These are phyloP conservation scores for Lampris incognitus DNA, from an alignment of 2,113 vertebrate genomes.

Conservation along the genomic window DNA sequence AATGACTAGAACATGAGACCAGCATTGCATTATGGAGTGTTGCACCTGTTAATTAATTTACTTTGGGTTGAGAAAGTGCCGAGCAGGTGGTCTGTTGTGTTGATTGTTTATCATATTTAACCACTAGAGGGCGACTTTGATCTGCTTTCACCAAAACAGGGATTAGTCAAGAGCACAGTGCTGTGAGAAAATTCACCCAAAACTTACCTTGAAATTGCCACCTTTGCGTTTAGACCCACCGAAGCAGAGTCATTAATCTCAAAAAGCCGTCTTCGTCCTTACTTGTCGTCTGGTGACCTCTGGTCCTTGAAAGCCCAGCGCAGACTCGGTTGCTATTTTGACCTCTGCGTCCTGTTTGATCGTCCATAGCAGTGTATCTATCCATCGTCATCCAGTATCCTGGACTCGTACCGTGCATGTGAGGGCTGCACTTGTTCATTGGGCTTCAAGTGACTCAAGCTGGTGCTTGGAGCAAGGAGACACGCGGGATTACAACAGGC, in stretches of 20 bases:
- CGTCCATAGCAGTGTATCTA: conserved; percentile 63
- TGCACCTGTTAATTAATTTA: background rate
- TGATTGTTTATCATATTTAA: conserved; percentile 4
- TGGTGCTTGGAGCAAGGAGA: conserved; percentile 29
- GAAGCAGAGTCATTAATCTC: background rate
- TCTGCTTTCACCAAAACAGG: conserved; percentile 41
- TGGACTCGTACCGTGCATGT: conserved; percentile 52
- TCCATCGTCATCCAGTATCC: background rate
- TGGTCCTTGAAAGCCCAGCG: background rate
- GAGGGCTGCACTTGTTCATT: conserved; percentile 42
- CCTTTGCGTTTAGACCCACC: background rate
- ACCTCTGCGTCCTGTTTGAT: conserved; percentile 53
- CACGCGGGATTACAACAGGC: conserved; percentile 51
- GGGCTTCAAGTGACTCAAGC: conserved; percentile 64
- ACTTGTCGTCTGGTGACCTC: background rate
- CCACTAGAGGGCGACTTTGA: conserved; percentile 79
- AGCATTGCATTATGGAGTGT: background rate
- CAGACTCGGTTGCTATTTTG: conserved; percentile 35
- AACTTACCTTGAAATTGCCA: background rate
- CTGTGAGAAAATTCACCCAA: conserved; percentile 28
- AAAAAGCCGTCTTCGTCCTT: background rate
- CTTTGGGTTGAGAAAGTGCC: background rate
- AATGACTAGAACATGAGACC: background rate
- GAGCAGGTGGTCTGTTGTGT: background rate
- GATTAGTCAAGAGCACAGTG: conserved; percentile 36